A percentile compares a stretch with the other conserved stretches of the same genome.
These are phyloP conservation scores for Paraescarpia echinospica DNA, from an alignment of 1,140 invertebrate genomes.

Conservation along the genomic window DNA sequence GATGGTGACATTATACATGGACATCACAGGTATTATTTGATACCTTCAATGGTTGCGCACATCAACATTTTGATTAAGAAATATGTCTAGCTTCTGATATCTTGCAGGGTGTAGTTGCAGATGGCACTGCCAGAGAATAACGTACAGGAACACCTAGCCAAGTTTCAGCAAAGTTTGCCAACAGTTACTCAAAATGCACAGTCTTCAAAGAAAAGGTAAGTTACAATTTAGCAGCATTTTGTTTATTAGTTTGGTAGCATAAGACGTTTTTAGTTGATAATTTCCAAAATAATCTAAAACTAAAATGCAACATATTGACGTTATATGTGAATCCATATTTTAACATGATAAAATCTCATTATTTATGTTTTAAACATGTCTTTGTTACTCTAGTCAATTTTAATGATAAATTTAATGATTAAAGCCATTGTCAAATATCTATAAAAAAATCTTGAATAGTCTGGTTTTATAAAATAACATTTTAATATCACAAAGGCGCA, in stretches of 20 bases:
- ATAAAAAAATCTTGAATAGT: no score
- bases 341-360: no score
- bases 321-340: background rate
- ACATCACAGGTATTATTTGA: no score
- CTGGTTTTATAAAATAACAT: no score
- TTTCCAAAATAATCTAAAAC: background rate
- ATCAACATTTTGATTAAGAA: background rate
- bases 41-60: no score
- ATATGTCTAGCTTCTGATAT: background rate
- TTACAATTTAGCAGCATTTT: background rate
- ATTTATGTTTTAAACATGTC: no score
- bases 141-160: slow-evolving; percentile 18
- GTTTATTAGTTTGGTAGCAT: background rate
- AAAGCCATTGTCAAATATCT: no score
- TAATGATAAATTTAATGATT: no score
- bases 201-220: background rate
- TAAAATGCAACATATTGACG: background rate
- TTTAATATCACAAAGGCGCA: background rate
- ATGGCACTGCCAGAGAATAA: slow-evolving; percentile 17
- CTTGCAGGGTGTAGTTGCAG: background rate
- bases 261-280: background rate
- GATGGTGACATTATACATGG: no score
- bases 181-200: background rate
- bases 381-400: no score
- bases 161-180: slow-evolving; percentile 9